Evolutionary conservation across 2,888 invertebrate species (phyloP), one percentile per base, ranked within the genome.

Genomic region (Tenthredo mesomela): DNA sequence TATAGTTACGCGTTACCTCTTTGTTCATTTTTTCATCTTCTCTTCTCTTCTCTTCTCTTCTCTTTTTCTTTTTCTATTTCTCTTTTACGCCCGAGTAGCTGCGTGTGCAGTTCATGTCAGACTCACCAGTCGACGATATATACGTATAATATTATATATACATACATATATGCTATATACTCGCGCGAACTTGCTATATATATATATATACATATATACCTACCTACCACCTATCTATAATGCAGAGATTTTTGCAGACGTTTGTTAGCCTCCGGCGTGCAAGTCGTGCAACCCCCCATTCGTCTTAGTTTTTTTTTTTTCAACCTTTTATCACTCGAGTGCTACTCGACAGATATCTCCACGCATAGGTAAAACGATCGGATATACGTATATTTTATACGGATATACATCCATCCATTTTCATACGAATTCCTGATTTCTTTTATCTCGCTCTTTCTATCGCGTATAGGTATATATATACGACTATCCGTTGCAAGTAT

Each of bases 41-140:
- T 71, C 54, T 80, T 87, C 73, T 65, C 29, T 29, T 2, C 75
- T 85, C 88, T 87, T 88, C 89, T 87, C 85, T 87, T 87, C 87
- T 86, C 86, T 88, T 87, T 85, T 73, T 85, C 82, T 85, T 21
- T 75, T 84, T 80, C 84, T 80, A 71, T 71, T 37, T 61, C 21
- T 40, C 61, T 80, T 80, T 21, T 21, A 37, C 61, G 21, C 61
- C 80, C 37, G 37, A 37, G 54, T 25, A 50, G 25, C 43, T 73
- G 73, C 73, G 9, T 15, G 18, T 15, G 18, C 71, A 21, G 73
- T 43, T 21, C 73, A 73, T 21, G 73, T 40, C 21, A 43, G 71
- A 73, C 40, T 73, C 37, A 37, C 80, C 7, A 18, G 18, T 58
- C 78, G 58, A 33, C 15, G 37, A 37, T 85, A 88, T 89, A 85